Evolutionary conservation across 2,797 vertebrate species (phyloP).

Genomic region (Acipenser ruthenus): DNA sequence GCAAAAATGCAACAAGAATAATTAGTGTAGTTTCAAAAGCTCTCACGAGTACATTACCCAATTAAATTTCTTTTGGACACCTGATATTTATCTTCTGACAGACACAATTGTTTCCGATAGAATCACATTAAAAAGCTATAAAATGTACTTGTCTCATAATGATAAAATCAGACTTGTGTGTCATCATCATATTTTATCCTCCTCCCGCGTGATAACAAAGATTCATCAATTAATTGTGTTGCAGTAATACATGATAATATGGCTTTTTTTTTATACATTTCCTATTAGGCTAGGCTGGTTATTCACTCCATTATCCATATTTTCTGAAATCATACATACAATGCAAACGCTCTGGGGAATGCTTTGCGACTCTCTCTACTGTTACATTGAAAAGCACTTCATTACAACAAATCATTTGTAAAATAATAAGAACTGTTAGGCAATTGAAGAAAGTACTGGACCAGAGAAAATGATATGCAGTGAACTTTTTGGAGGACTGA

Average conservation of each 20-base stretch:
- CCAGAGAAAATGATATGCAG: conserved; percentile 7
- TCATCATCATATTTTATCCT: neutral
- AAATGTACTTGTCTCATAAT: neutral
- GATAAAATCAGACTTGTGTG: neutral
- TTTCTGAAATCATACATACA: conserved; percentile 1
- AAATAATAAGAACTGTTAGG: conserved; percentile 12
- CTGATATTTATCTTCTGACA: neutral
- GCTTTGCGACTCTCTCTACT: neutral
- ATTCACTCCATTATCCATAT: conserved; percentile 2
- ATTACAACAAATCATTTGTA: conserved; percentile 7
- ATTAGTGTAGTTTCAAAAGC: neutral
- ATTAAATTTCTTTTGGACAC: neutral
- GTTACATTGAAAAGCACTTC: neutral
- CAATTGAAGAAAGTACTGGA: conserved; percentile 5
- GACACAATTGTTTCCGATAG: conserved; percentile 2
- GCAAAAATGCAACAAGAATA: neutral
- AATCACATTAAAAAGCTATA: conserved; percentile 5
- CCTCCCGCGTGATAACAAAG: neutral
- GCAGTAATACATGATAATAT: neutral
- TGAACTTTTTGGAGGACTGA: no score
- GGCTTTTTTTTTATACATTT: neutral
- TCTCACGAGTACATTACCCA: neutral
- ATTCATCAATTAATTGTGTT: neutral
- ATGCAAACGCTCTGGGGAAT: neutral
- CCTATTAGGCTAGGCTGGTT: neutral